phyloP scores from a whole-genome alignment of 1,140 invertebrate genomes.

The Sitophilus oryzae region DNA sequence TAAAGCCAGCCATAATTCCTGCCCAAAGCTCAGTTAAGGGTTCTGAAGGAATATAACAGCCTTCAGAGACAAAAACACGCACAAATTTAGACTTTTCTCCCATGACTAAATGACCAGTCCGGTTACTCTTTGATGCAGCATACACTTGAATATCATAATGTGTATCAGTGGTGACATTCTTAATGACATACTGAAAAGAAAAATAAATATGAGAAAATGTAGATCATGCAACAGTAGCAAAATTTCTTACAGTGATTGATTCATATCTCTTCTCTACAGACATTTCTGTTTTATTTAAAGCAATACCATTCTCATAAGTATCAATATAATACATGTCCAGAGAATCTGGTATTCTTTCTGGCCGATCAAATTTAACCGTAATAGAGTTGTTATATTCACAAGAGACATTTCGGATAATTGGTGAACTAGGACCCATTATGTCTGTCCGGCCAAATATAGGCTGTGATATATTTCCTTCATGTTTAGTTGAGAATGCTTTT shows the following conservation, averaged over 20 bases:
- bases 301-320: slow-evolving; percentile 12
- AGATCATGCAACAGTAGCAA: neutral
- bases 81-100: slow-evolving; percentile 59
- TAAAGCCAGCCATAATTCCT: slow-evolving; percentile 64
- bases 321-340: slow-evolving; percentile 23
- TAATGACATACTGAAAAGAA: slow-evolving; percentile 58
- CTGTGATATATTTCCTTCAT: slow-evolving; percentile 69
- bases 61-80: slow-evolving; percentile 59
- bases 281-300: slow-evolving; percentile 7
- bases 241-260: slow-evolving; percentile 8
- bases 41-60: slow-evolving; percentile 49
- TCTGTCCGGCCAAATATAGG: slow-evolving; percentile 70
- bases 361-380: slow-evolving; percentile 11
- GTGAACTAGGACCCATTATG: slow-evolving; percentile 71
- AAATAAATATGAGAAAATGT: neutral
- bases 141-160: slow-evolving; percentile 70
- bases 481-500: slow-evolving; percentile 66
- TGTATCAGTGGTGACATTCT: slow-evolving; percentile 67
- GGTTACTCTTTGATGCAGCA: slow-evolving; percentile 62
- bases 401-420: slow-evolving; percentile 72
- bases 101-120: slow-evolving; percentile 58
- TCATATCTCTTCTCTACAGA: slow-evolving; percentile 5
- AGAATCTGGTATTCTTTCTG: slow-evolving; percentile 4
- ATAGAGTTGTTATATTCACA: slow-evolving; percentile 52
- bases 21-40: slow-evolving; percentile 54